phyloP scores from a whole-genome alignment of 2,113 vertebrate species.

The Nothocercus julius region DNA sequence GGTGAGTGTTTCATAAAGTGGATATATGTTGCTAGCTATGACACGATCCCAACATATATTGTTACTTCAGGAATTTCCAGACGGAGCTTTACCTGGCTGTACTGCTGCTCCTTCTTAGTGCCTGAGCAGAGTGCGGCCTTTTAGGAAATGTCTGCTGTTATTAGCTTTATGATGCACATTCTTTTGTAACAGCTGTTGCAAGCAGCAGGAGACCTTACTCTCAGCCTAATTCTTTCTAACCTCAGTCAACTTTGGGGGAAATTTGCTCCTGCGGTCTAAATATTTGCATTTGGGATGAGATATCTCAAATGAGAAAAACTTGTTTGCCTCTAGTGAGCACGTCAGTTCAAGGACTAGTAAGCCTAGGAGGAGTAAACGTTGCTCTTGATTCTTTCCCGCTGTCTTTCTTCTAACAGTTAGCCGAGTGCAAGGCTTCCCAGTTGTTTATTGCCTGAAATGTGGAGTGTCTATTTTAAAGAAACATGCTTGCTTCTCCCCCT shows the following conservation, averaged over 20 bases:
- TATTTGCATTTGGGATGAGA: slow-evolving; percentile 45
- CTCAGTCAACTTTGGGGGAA: not conserved
- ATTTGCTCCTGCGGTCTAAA: not conserved
- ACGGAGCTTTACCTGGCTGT: not conserved
- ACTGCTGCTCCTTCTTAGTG: not conserved
- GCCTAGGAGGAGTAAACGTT: not conserved
- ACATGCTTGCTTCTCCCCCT: slow-evolving; percentile 25
- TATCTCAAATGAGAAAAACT: not conserved
- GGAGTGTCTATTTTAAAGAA: not conserved
- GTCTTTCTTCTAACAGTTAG: not conserved
- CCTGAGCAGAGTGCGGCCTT: not conserved
- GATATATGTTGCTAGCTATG: not conserved
- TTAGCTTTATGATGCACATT: not conserved
- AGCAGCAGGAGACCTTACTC: slow-evolving; percentile 6
- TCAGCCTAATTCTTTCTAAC: not conserved
- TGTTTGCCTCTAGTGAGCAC: not conserved
- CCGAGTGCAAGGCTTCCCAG: not conserved
- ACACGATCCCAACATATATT: accelerated
- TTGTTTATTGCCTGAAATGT: not conserved
- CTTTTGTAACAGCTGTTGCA: slow-evolving; percentile 5
- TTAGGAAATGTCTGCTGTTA: slow-evolving; percentile 1
- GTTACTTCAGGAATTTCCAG: not conserved
- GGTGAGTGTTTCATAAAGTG: not conserved
- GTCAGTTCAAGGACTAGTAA: not conserved
- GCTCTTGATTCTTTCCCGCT: not conserved